Conservation (phyloP, 1,140 invertebrate species). For the Scylla paramamosain region DNA sequence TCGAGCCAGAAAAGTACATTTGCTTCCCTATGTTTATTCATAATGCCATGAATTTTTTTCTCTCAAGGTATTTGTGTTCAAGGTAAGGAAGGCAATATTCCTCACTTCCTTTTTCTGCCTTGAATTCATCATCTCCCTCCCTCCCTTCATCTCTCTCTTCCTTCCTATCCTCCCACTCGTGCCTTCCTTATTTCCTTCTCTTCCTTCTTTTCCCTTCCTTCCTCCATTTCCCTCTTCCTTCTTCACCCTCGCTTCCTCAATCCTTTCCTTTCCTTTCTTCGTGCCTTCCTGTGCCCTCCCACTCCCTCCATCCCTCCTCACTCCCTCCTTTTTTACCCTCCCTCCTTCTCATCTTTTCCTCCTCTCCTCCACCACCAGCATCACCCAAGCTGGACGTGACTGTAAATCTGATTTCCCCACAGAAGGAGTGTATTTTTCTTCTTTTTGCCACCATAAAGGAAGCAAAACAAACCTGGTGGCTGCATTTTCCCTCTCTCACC, state of each 20-base stretch:
- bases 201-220: background rate
- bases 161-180: background rate
- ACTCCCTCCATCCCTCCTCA: no score
- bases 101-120: no score
- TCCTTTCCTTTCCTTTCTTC: no score
- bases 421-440: background rate
- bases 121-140: background rate
- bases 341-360: background rate
- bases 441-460: constrained; percentile 25
- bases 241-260: no score
- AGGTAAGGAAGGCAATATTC: no score
- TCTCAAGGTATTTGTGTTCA: no score
- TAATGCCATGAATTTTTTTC: no score
- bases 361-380: background rate
- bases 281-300: no score
- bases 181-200: background rate
- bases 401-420: constrained; percentile 22
- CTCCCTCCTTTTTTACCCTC: background rate
- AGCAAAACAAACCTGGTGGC: constrained; percentile 30
- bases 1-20: no score
- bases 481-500: background rate
- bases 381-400: background rate
- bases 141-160: background rate
- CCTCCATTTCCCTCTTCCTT: no score
- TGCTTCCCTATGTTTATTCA: no score